These are phyloP conservation scores for Pseudochirops corinnae DNA, from an alignment of 2,797 vertebrate species.

Conservation along the genomic window DNA sequence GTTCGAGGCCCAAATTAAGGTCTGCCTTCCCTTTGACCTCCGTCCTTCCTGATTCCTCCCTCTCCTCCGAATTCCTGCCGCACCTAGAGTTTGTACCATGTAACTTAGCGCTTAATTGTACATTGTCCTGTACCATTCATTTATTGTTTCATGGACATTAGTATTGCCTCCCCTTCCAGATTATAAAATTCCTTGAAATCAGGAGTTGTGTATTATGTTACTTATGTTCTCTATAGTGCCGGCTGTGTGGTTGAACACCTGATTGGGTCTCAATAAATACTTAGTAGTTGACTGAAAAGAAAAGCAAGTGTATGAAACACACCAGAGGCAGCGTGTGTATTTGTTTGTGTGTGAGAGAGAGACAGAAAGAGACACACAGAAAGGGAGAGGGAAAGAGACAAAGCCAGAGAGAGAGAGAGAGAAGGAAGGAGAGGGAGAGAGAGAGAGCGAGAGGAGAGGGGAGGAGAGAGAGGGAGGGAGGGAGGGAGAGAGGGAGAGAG, in stretches of 20 bases:
- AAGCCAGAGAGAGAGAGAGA: too few species aligned
- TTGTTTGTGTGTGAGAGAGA: too few species aligned
- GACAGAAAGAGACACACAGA: too few species aligned
- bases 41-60: background rate
- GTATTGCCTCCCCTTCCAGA: background rate
- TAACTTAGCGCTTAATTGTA: background rate
- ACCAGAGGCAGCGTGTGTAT: background rate
- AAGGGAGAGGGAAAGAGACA: too few species aligned
- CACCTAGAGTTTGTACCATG: background rate
- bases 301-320: background rate
- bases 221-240: background rate
- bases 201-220: background rate
- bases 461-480: background rate
- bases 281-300: background rate
- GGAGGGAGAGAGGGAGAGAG: too few species aligned
- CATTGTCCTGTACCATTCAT: background rate
- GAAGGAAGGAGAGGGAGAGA: background rate
- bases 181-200: constrained; percentile 1
- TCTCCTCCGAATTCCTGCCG: background rate
- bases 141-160: background rate
- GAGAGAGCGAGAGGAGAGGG: background rate
- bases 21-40: background rate
- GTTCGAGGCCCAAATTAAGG: background rate
- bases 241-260: background rate
- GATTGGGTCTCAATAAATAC: background rate